Evolutionary conservation across 92 coral and sea anemone species (phyloP).

Genomic region (Zoanthus gigantus): DNA sequence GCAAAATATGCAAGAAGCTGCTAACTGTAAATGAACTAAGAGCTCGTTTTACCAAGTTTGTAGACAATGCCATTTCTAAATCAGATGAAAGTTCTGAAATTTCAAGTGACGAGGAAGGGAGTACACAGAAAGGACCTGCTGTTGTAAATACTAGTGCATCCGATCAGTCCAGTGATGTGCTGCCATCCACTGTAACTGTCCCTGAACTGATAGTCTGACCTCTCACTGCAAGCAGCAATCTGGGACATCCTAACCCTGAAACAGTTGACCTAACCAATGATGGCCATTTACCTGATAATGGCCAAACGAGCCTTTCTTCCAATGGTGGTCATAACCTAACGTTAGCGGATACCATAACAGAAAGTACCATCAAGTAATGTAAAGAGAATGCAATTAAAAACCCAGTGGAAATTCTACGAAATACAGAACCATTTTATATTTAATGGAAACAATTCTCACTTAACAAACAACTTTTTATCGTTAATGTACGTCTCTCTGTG

Average conservation of each 20-base stretch:
- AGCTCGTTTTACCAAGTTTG: conserved; percentile 40
- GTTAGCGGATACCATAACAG: too few species aligned
- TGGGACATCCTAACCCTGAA: not conserved
- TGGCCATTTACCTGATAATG: too few species aligned
- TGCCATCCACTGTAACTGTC: conserved; percentile 1
- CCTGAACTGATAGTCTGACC: conserved; percentile 9
- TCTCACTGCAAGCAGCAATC: conserved; percentile 9
- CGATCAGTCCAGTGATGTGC: not conserved
- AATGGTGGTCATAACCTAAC: too few species aligned
- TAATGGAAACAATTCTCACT: too few species aligned
- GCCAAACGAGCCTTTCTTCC: too few species aligned
- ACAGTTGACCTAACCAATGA: too few species aligned
- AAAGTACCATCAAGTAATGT: too few species aligned
- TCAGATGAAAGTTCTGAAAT: conserved; percentile 15
- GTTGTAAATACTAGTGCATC: not conserved
- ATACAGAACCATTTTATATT: too few species aligned
- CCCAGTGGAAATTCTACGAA: too few species aligned
- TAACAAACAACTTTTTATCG: too few species aligned
- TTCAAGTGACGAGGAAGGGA: conserved; percentile 10
- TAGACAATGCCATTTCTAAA: conserved; percentile 21
- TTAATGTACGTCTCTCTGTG: too few species aligned
- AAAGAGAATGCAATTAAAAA: too few species aligned
- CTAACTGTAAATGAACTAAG: conserved; percentile 48
- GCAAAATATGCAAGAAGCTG: conserved; percentile 39
- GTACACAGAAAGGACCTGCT: conserved; percentile 8